Evolutionary conservation across 2,797 vertebrate species (phyloP), one percentile per base, ranked within the genome.

Genomic region (Podargus strigoides): DNA sequence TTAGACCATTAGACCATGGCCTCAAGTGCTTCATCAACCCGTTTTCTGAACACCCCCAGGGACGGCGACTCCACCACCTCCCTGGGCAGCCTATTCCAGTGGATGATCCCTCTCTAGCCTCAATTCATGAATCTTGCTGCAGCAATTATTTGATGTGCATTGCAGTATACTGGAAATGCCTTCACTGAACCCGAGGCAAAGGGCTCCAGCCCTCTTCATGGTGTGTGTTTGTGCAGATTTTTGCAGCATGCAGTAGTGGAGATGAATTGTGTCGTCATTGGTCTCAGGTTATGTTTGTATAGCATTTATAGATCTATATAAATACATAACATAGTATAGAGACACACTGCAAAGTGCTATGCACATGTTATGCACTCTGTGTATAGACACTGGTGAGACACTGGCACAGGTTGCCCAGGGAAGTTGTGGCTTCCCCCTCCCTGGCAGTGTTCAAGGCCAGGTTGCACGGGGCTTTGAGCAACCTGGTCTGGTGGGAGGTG

Each of bases 241-340:
- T 47, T 86, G 37, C 53, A 72, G 49, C 0, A 0, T 46, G 11
- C 27, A 50, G 26, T 39, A 50, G 26, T 39, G 44, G 20, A 55
- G 36, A 50, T 0, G 0, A 89, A 50, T 68, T 22, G 26, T n/a
- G 16, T 27, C 21, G 19, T 52, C 1, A 1, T 14, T 34, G 17
- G 17, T 60, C 8, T 55, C 56, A 30, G 30, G n/a, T 53, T 42
- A 37, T 27, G 20, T 46, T n/a, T 68, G 16, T 39, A 50, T 34
- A 20, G 19, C 20, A 67, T 76, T 52, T 85, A 22, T 3, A 60
- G 42, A 37, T 23, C 8, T 90, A 11, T 36, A 34, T 13, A 62
- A 79, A 46, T 4, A 28, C 6, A 6, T 53, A 69, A 39, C 9
- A 21, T 8, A 28, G 15, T 32, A 21, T 18, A 72, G 12, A 91